A percentile compares a stretch with the other conserved stretches of the same genome.
Evolutionary conservation across 1,140 invertebrate species (phyloP).

Genomic region (Tetramorium parvispinum): DNA sequence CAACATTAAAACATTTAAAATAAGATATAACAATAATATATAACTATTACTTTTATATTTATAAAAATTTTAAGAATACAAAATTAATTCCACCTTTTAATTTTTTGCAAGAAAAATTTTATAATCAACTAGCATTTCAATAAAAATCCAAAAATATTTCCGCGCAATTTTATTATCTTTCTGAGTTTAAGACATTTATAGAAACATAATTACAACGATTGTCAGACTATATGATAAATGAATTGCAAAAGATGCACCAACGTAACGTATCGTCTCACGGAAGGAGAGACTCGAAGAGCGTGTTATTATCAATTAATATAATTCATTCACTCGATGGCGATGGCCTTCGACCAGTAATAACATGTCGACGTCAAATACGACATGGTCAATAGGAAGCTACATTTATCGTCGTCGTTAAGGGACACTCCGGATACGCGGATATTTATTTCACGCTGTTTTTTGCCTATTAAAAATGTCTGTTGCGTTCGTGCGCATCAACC

Average conservation of each 20-base stretch:
- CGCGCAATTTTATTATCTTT: not conserved
- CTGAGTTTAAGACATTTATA: not conserved
- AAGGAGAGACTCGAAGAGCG: not conserved
- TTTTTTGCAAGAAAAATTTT: not conserved
- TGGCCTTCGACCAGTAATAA: slow-evolving; percentile 30
- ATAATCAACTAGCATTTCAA: not conserved
- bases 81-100: not conserved
- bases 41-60: not conserved
- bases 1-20: not conserved
- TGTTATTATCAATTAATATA: slow-evolving; percentile 45
- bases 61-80: not conserved
- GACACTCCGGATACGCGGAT: not conserved
- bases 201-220: not conserved
- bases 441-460: slow-evolving; percentile 37
- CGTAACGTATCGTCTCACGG: not conserved
- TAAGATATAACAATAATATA: not conserved
- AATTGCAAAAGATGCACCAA: not conserved
- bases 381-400: not conserved
- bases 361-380: not conserved
- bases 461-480: slow-evolving; percentile 26
- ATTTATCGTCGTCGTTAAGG: slow-evolving; percentile 27
- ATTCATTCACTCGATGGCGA: not conserved
- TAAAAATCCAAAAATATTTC: not conserved
- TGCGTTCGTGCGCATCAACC: not conserved
- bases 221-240: not conserved